Conservation (phyloP, 2,888 invertebrate species). For the Macaria liturata region DNA sequence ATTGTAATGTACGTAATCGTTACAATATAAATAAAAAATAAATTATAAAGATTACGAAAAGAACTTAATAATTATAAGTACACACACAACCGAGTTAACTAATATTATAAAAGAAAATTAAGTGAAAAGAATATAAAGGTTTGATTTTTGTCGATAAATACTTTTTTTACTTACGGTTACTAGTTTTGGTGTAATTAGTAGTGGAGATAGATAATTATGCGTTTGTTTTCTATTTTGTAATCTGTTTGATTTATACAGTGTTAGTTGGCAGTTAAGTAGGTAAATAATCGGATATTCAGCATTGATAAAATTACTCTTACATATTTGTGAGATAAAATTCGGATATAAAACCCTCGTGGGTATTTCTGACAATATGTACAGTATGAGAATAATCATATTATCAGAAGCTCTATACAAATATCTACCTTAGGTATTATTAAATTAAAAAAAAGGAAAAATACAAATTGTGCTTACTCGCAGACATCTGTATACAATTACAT, state of each 20-base stretch:
- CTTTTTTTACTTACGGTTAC: conserved; percentile 44
- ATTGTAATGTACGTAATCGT: conserved; percentile 58
- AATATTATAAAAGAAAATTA: conserved; percentile 55
- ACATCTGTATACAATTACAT: conserved; percentile 67
- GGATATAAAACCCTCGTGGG: conserved; percentile 55
- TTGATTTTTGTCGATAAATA: conserved; percentile 45
- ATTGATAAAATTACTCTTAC: conserved; percentile 38
- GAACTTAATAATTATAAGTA: conserved; percentile 81
- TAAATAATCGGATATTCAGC: conserved; percentile 40
- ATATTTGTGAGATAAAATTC: conserved; percentile 53
- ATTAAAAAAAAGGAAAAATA: conserved; percentile 54
- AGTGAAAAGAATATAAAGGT: conserved; percentile 55
- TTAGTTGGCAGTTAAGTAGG: conserved; percentile 32
- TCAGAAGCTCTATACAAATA: conserved; percentile 52
- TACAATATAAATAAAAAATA: conserved; percentile 70
- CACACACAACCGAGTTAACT: conserved; percentile 81
- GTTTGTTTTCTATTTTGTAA: conserved; percentile 30
- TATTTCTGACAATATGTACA: conserved; percentile 56
- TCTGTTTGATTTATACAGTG: conserved; percentile 35
- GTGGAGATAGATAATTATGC: conserved; percentile 67
- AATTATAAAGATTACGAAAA: conserved; percentile 52
- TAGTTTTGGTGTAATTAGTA: conserved; percentile 74
- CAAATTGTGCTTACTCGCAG: conserved; percentile 81
- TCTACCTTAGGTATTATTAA: conserved; percentile 32
- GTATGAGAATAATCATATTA: conserved; percentile 47